These are phyloP conservation scores for Syngnathus typhle DNA, from an alignment of 2,113 vertebrate genomes.

Conservation along the genomic window DNA sequence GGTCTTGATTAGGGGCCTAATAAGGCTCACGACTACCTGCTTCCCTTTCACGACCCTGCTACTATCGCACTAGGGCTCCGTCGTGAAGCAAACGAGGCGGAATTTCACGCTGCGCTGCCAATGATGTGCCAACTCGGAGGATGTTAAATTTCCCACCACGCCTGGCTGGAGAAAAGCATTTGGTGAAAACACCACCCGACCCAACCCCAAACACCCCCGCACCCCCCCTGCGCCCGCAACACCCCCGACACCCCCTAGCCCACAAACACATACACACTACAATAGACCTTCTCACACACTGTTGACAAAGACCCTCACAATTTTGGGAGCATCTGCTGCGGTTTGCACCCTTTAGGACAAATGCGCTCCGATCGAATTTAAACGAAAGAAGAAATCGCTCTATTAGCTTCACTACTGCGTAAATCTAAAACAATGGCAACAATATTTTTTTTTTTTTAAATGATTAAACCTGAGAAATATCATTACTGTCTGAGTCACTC, in stretches of 20 bases:
- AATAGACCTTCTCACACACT: slow-evolving; percentile 64
- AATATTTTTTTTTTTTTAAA: neutral
- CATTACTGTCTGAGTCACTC: slow-evolving; percentile 49
- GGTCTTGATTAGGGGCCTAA: slow-evolving; percentile 64
- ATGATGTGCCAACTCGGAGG: slow-evolving; percentile 63
- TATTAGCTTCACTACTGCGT: too few species aligned
- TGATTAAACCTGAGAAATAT: neutral
- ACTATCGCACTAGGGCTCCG: slow-evolving; percentile 65
- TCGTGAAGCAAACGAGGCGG: slow-evolving; percentile 70
- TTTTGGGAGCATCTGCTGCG: slow-evolving; percentile 63
- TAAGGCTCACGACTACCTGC: slow-evolving; percentile 58
- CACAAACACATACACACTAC: slow-evolving; percentile 40
- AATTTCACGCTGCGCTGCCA: slow-evolving; percentile 71
- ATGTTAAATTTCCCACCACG: slow-evolving; percentile 71
- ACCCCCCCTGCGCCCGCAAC: neutral
- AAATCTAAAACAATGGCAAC: neutral
- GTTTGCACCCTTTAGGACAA: slow-evolving; percentile 48
- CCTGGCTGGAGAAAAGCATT: slow-evolving; percentile 46
- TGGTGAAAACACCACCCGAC: slow-evolving; percentile 34
- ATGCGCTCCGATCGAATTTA: slow-evolving; percentile 26
- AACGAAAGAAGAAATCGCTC: neutral
- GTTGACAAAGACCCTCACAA: slow-evolving; percentile 67
- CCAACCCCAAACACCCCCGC: neutral
- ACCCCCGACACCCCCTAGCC: slow-evolving; percentile 1
- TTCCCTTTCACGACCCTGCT: slow-evolving; percentile 64